Percentiles rank a stretch among this genome's conserved stretches.
Conservation (phyloP, 1,140 invertebrate genomes). For the Trachymyrmex septentrionalis region DNA sequence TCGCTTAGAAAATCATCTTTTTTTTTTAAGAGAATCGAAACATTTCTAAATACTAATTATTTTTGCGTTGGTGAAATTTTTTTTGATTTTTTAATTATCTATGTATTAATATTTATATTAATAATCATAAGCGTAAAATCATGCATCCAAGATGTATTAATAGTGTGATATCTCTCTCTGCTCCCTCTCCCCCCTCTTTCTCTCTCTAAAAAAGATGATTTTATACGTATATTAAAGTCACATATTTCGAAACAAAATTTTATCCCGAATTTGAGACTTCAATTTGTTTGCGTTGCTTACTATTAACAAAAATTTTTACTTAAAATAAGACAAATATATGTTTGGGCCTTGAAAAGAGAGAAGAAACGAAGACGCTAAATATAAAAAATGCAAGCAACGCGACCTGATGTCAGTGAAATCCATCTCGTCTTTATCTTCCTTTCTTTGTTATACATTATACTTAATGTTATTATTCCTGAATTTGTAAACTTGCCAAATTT, state of each 20-base stretch:
- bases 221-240: neutral
- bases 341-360: too few relatives aligned
- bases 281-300: neutral
- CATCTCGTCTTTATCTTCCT: neutral
- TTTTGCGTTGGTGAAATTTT: neutral
- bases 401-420: neutral
- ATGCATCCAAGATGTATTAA: neutral
- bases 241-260: neutral
- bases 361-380: too few relatives aligned
- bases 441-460: neutral
- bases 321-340: too few relatives aligned
- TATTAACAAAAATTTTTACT: too few relatives aligned
- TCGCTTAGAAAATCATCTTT: too few relatives aligned
- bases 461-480: neutral
- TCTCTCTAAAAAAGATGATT: neutral
- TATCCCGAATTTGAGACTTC: neutral
- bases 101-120: neutral
- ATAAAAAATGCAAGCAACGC: too few relatives aligned
- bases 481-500: conserved; percentile 41
- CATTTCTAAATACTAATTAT: too few relatives aligned
- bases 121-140: conserved; percentile 6
- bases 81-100: conserved; percentile 6
- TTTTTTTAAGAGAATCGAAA: too few relatives aligned
- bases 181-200: too few relatives aligned
- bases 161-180: neutral